These are phyloP conservation scores for Anoplophora glabripennis DNA, from an alignment of 1,140 invertebrate genomes.

Conservation along the genomic window DNA sequence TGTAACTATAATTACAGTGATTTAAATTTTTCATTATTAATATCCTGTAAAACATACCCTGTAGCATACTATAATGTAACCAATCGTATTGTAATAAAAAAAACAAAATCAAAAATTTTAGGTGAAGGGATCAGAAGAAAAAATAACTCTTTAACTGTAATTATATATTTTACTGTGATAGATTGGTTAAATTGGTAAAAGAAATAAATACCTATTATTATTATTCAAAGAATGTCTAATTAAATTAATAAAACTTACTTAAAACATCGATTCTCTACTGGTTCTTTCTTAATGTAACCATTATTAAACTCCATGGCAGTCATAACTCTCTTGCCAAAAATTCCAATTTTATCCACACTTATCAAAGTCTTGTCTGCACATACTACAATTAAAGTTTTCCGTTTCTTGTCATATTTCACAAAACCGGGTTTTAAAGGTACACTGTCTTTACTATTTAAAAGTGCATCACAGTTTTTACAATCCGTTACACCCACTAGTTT, in stretches of 20 bases:
- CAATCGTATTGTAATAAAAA: too few relatives aligned
- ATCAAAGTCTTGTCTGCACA: constrained; percentile 59
- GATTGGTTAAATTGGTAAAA: too few relatives aligned
- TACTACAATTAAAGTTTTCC: constrained; percentile 54
- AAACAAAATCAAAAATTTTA: too few relatives aligned
- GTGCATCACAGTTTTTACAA: constrained; percentile 31
- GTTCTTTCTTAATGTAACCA: constrained; percentile 59
- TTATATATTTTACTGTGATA: too few relatives aligned
- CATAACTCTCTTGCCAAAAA: constrained; percentile 61
- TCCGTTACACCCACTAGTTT: constrained; percentile 59
- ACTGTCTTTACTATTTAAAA: constrained; percentile 9
- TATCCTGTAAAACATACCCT: too few relatives aligned
- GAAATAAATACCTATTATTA: too few relatives aligned
- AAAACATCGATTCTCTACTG: constrained; percentile 30
- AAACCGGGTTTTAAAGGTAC: constrained; percentile 43
- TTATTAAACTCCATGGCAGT: constrained; percentile 65
- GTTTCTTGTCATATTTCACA: constrained; percentile 54
- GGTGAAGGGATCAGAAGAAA: too few relatives aligned
- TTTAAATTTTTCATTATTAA: too few relatives aligned
- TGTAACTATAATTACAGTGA: too few relatives aligned
- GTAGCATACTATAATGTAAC: too few relatives aligned
- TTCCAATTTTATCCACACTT: constrained; percentile 56
- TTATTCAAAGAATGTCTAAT: too few relatives aligned
- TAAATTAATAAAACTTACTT: constrained; percentile 11
- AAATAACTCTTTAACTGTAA: too few relatives aligned